phyloP scores from a whole-genome alignment of 2,113 vertebrate species.

The Microcebus jonahi region DNA sequence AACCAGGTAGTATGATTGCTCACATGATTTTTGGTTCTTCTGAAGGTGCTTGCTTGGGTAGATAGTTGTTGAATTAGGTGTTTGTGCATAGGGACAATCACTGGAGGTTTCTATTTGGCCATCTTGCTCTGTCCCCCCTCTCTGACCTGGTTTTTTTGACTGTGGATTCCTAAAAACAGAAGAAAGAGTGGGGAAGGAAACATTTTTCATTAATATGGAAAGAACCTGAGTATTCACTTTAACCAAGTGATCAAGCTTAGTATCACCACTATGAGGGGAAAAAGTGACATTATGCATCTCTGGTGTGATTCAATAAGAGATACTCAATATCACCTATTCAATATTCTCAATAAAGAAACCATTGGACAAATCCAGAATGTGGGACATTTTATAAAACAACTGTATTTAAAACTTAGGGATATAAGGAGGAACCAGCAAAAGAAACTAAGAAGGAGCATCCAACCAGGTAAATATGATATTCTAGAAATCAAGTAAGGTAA shows the following conservation, averaged over 20 bases:
- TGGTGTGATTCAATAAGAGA: not conserved
- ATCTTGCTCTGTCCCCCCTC: too few relatives aligned
- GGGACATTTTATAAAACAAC: not conserved
- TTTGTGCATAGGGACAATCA: too few relatives aligned
- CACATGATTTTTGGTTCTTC: too few relatives aligned
- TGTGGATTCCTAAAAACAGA: not conserved
- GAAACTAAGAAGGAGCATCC: not conserved
- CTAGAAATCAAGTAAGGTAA: not conserved
- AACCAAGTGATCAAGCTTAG: not conserved
- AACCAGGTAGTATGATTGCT: too few relatives aligned
- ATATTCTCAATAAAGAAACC: not conserved
- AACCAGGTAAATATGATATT: not conserved
- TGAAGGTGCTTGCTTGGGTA: too few relatives aligned
- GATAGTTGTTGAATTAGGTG: too few relatives aligned
- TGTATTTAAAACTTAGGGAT: not conserved
- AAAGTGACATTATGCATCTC: not conserved
- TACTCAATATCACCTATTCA: not conserved
- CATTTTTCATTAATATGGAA: not conserved
- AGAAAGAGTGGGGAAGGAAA: not conserved
- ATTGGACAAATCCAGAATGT: not conserved
- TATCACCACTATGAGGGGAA: not conserved
- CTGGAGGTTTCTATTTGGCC: too few relatives aligned
- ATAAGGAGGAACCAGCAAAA: not conserved
- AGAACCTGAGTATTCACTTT: not conserved
- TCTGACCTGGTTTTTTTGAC: too few relatives aligned